phyloP scores from a whole-genome alignment of 2,113 vertebrate genomes.

The Mus spicilegus region DNA sequence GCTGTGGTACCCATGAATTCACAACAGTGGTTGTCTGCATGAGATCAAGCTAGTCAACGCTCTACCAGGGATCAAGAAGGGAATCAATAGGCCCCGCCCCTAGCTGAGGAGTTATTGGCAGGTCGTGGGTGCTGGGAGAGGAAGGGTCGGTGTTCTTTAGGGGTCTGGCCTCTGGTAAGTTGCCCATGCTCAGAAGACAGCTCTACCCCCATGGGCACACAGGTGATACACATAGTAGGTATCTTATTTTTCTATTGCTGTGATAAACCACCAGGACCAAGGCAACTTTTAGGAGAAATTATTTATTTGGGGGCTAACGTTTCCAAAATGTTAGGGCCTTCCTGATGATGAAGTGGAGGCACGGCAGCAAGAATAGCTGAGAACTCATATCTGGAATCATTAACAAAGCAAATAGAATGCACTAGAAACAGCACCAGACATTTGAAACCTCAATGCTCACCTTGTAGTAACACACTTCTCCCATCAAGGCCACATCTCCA shows the following conservation, averaged over 20 bases:
- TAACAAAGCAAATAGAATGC: neutral
- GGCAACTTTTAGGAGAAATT: neutral
- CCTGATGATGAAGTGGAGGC: neutral
- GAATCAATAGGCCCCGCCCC: neutral
- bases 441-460: neutral
- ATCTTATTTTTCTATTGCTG: neutral
- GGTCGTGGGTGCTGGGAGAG: neutral
- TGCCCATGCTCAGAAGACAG: neutral
- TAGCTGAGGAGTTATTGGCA: neutral
- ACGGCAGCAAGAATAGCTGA: neutral
- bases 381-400: neutral
- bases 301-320: neutral
- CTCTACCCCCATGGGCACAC: no score
- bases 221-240: neutral
- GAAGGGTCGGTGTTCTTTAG: neutral
- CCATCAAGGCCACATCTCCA: neutral
- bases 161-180: neutral
- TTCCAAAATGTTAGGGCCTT: neutral
- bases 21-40: neutral
- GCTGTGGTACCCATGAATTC: neutral
- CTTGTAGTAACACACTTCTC: neutral
- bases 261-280: neutral
- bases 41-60: neutral
- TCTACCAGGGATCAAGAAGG: neutral
- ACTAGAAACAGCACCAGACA: neutral